These are phyloP conservation scores for Cosmorhoe ocellata DNA, from an alignment of 2,888 invertebrate species.

Conservation along the genomic window DNA sequence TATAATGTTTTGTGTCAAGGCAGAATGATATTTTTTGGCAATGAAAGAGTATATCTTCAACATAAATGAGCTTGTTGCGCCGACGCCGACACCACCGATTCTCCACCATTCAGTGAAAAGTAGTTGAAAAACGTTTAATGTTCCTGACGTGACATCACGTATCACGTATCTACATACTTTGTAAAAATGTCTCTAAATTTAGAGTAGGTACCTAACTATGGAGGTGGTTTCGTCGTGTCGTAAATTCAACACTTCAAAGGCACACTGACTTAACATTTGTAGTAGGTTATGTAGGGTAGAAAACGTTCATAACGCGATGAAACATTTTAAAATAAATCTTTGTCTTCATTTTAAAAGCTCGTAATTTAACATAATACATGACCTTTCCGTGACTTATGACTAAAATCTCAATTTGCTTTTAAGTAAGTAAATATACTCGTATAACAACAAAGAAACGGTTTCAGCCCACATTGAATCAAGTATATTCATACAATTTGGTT, in stretches of 20 bases:
- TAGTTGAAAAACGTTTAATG: too few species aligned
- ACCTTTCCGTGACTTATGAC: constrained; percentile 11
- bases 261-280: background rate
- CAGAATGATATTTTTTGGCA: too few species aligned
- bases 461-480: constrained; percentile 9
- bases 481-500: constrained; percentile 26
- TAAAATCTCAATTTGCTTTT: constrained; percentile 2
- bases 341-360: constrained; percentile 6
- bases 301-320: too few species aligned
- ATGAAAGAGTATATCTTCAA: too few species aligned
- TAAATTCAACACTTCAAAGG: background rate
- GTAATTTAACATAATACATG: constrained; percentile 2
- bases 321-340: background rate
- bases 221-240: background rate
- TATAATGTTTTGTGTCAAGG: too few species aligned
- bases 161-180: too few species aligned
- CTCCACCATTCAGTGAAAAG: too few species aligned
- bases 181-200: too few species aligned
- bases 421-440: constrained; percentile 11
- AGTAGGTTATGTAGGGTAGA: too few species aligned
- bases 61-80: too few species aligned
- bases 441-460: constrained; percentile 19
- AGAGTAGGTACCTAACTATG: background rate
- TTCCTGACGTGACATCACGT: too few species aligned
- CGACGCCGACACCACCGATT: too few species aligned